Base-by-base conservation (phyloP, 2,888 invertebrate species). In the Schizaphis graminum region DNA sequence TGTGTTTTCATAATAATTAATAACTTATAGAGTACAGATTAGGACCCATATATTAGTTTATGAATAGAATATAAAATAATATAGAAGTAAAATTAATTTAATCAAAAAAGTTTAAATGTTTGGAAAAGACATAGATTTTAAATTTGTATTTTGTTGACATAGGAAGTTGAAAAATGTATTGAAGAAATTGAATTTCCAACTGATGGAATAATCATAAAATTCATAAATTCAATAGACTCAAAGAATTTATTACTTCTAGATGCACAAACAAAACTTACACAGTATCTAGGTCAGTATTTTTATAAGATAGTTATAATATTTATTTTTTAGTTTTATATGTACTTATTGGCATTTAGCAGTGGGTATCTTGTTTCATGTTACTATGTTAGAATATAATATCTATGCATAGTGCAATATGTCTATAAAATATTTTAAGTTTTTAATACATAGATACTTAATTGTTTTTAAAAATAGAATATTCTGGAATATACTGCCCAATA, bases 111-210 rank as follows among this genome's bases (percentile, higher is more conserved):
- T 67, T 4, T n/a, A 5, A n/a, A 1, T 11, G n/a, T n/a, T 67
- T 13, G 7, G 8, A 57, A 57, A 57, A 13, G n/a, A 67, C 67
- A 57, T 8, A 24, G 57, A 26, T 57, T 57, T 21, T 77, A 35
- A 67, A 21, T 77, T 35, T 77, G 77, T 77, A 77, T 77, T 77
- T 77, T 77, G 2, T 35, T 77, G 5, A 35, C 2, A 47, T 13
- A 94, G 94, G 61, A 91, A 21, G 91, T 90, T 35, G 7, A 94
- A 61, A 49, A 90, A 49, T 86, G 85, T 24, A 61, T 61, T 57
- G 94, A 86, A 91, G 44, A 53, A 67, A 91, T 94, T 90, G 90
- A 94, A 86, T 94, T 94, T 87, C 94, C 94, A 44, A 47, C 21
- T 24, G 91, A 94, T 61, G 94, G 94, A 49, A 86, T 94, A 49